phyloP scores from a whole-genome alignment of 2,113 vertebrate genomes.

The Sarotherodon lohbergeri region DNA sequence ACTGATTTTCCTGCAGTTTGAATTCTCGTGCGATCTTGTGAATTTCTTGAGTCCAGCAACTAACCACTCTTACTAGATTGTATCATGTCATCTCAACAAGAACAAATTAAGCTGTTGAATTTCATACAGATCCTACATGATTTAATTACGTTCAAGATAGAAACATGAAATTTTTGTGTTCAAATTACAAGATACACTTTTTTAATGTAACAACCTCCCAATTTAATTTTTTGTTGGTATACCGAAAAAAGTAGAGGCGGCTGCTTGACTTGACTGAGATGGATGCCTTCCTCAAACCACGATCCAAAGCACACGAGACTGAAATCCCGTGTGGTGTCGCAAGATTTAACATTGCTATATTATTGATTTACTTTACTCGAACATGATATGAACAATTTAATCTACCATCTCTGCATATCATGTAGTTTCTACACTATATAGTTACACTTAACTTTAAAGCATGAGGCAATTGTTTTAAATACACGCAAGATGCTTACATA shows the following conservation, averaged over 20 bases:
- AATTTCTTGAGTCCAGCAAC: too few species aligned
- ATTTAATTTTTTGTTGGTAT: not conserved
- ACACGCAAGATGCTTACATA: not conserved
- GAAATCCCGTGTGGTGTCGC: not conserved
- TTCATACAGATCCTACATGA: not conserved
- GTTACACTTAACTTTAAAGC: not conserved
- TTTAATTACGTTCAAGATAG: not conserved
- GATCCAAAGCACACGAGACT: accelerated
- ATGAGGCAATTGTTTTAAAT: not conserved
- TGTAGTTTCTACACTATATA: not conserved
- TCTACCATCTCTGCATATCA: not conserved
- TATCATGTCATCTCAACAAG: not conserved
- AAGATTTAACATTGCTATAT: not conserved
- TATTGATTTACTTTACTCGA: not conserved
- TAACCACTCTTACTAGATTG: not conserved
- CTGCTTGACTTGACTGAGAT: not conserved
- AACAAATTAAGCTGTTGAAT: not conserved
- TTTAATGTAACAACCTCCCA: not conserved
- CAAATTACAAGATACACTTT: not conserved
- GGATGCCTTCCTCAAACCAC: not conserved
- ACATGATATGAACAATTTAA: not conserved
- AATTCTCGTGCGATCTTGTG: too few species aligned
- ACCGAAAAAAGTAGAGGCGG: not conserved
- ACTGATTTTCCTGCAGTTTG: too few species aligned
- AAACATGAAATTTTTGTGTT: not conserved